Evolutionary conservation across 2,113 vertebrate species (phyloP), one percentile per base, ranked within the genome.

Genomic region (Onychostoma macrolepis): DNA sequence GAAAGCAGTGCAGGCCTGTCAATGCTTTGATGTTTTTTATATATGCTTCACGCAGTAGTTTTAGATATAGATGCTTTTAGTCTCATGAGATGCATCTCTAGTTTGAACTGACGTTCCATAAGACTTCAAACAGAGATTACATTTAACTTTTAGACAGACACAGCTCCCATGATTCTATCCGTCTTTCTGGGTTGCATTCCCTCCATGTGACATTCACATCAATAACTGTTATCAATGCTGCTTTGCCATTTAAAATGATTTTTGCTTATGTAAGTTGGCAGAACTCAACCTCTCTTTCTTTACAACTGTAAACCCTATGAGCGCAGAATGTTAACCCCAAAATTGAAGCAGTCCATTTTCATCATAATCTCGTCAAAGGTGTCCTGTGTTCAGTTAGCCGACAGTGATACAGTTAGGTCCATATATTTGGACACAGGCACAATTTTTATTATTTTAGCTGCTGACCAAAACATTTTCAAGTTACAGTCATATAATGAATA

Each of bases 11-110:
- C 24, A 45, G 61, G 21, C 78, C 33, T 61, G 78, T 61, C 78
- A 61, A 13, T 41, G 30, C 50, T 61, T 80, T 80, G 33, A 80
- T 80, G 33, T 80, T 80, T 61, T 13, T 77, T 78, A 78, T 50
- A 48, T 77, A 77, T 21, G 76, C n/a, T 21, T 50, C 53, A 48
- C 6, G 3, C 10, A 30, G 81, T 63, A 65, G 6, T 83, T 83
- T 71, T 71, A 13, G 26, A 28, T 50, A 48, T 30, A 30, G 41
- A 48, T 69, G 43, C 24, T 71, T 43, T n/a, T 45, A n/a, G 53
- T 43, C 63, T 69, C 43, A 45, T 45, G 63, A 83, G 81, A 80
- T 80, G 56, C 36, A 53, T 50, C 79, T 81, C 28, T 26, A 30
- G 75, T 30, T 78, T 24, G 78, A 80, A 17, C 50, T 80, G 50